Evolutionary conservation across 2,113 vertebrate genomes (phyloP), one percentile per base, ranked within the genome.

Genomic region (Elgaria multicarinata): DNA sequence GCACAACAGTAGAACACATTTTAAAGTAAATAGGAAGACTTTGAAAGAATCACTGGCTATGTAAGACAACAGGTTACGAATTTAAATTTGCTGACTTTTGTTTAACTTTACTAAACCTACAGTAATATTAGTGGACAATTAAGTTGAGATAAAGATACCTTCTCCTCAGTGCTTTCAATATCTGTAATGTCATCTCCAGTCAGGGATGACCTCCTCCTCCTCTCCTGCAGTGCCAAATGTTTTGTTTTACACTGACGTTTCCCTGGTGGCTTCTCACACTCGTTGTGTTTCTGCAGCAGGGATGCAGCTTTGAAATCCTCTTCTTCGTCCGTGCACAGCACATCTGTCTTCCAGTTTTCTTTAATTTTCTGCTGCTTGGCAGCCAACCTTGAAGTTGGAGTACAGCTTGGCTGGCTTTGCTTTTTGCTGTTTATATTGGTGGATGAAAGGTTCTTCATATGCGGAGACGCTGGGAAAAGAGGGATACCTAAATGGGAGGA

Each of bases 241-340:
- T 99, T 99, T 97, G 99, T 99, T 97, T 99, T 99, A 97, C 98
- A 99, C 96, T 98, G 98, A 94, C 99, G 98, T 97, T 99, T 99
- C 98, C 99, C 99, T 96, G 99, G 98, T 97, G 99, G 99, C 95
- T 99, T 99, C 97, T 99, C 99, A 20, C 97, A 96, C 94, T 99
- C 98, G 87, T 97, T 96, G 95, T 98, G 98, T 96, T 98, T 98
- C 96, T 98, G 98, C 91, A 97, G 97, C 94, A 98, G 95, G 91
- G 97, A 97, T 96, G 97, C 93, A 86, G 95, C 93, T 92, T 97
- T 97, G 93, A 96, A 97, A 95, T 97, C 97, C 96, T 98, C 96
- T 90, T 97, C 97, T 94, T 98, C 97, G 90, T 97, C 98, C 95
- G 97, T 94, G 94, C 98, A 97, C 96, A 95, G 94, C 96, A 97